phyloP scores from a whole-genome alignment of 2,797 vertebrate species.

The Poeciliopsis turneri region DNA sequence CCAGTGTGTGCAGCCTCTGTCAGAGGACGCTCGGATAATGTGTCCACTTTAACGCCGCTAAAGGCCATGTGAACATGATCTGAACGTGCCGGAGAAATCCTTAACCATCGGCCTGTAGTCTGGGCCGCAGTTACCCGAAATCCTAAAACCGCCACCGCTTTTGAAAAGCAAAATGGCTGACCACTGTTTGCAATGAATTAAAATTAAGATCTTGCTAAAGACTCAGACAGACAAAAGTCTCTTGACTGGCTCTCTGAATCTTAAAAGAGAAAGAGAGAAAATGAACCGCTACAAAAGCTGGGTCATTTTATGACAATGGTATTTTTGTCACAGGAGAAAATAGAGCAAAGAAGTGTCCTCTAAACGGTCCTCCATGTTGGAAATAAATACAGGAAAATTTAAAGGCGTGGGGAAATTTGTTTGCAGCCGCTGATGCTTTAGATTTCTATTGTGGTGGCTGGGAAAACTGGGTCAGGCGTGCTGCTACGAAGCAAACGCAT shows the following conservation, averaged over 20 bases:
- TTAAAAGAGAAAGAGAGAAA: not conserved
- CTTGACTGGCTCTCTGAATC: slow-evolving; percentile 12
- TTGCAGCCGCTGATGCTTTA: slow-evolving; percentile 72
- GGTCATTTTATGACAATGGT: slow-evolving; percentile 28
- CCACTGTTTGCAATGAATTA: slow-evolving; percentile 29
- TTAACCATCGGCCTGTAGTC: slow-evolving; percentile 4
- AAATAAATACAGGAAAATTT: slow-evolving; percentile 54
- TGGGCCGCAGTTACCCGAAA: not conserved
- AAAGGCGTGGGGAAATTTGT: slow-evolving; percentile 58
- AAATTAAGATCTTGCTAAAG: slow-evolving; percentile 57
- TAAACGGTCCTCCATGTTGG: slow-evolving; percentile 38
- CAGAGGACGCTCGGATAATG: slow-evolving; percentile 48
- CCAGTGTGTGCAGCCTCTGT: slow-evolving; percentile 39
- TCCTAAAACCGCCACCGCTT: not conserved
- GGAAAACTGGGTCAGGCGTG: slow-evolving; percentile 70
- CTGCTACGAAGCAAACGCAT: slow-evolving; percentile 36
- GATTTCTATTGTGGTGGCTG: slow-evolving; percentile 66
- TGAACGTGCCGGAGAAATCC: slow-evolving; percentile 5
- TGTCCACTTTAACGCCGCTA: slow-evolving; percentile 33
- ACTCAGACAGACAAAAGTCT: slow-evolving; percentile 41
- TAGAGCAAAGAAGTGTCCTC: slow-evolving; percentile 31
- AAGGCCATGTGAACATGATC: slow-evolving; percentile 33
- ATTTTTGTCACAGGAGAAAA: slow-evolving; percentile 29
- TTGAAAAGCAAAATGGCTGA: slow-evolving; percentile 11
- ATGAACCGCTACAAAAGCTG: slow-evolving; percentile 13